Evolutionary conservation across 2,888 invertebrate species (phyloP), one percentile per base, ranked within the genome.

Genomic region (Latheticus oryzae): DNA sequence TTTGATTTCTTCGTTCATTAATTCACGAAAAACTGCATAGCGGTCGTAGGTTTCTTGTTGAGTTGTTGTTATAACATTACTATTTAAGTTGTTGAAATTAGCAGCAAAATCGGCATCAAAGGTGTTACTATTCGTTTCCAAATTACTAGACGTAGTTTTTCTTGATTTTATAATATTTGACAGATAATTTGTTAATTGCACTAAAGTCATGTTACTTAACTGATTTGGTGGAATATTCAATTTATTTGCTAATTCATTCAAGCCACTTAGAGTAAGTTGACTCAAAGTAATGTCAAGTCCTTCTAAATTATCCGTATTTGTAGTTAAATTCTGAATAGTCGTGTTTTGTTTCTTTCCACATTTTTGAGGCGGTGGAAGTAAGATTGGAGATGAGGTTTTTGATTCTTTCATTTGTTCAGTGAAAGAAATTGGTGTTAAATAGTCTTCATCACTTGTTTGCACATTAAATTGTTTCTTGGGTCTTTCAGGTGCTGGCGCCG

Each of bases 11-110:
- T 91, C 88, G 65, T 92, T 89, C 65, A 92, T 85, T 28, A 87
- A 72, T 79, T 95, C 94, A 60, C 94, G 83, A 70, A 95, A 94
- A 0, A 90, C 94, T 0, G 94, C 94, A 75, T 95, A 95, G 66
- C 91, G 85, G 73, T 94, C 94, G 70, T 88, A 90, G 0, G 70
- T 62, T n/a, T 73, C 73, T n/a, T n/a, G n/a, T n/a, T n/a, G n/a
- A 28, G 58, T 33, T 15, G 60, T 62, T 11, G 60, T 24, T 16
- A 59, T 62, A 5, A 50, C 48, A 3, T 54, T 55, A 45, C 77
- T 79, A 64, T 86, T 86, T 3, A 64, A 35, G 68, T 86, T 84
- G 28, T 86, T 87, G 69, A 88, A 89, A 68, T 86, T 87, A 0
- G 87, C 86, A 5, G 87, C 85, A 67, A 89, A 90, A 3, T 84